Conservation (phyloP, 2,113 vertebrate species). For the Tachysurus vachellii region DNA sequence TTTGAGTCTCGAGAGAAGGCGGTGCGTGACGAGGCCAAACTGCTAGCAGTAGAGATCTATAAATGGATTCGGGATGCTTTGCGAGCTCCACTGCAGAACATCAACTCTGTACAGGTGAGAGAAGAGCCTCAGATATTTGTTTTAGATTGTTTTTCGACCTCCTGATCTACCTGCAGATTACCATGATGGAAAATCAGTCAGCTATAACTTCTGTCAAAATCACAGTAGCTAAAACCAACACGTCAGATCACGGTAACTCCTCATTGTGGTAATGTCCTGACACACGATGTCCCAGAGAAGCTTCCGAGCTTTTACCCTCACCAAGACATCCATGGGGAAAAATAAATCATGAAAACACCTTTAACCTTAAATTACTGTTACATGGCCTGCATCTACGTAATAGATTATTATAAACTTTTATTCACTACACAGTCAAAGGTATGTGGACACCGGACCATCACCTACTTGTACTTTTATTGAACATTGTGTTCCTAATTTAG, state of each 20-base stretch:
- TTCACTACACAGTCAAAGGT: background rate
- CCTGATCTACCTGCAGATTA: background rate
- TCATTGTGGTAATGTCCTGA: background rate
- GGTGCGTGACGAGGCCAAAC: slow-evolving; percentile 94
- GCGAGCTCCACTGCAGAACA: slow-evolving; percentile 86
- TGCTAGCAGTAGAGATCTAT: slow-evolving; percentile 91
- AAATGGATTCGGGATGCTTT: slow-evolving; percentile 96
- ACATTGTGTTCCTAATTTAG: background rate
- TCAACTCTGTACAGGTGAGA: slow-evolving; percentile 93
- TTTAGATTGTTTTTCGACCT: background rate
- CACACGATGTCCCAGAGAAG: background rate
- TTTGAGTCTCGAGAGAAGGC: slow-evolving; percentile 99
- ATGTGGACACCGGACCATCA: background rate
- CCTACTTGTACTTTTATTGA: background rate
- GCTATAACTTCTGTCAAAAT: background rate
- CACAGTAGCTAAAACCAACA: background rate
- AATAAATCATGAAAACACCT: too few relatives aligned
- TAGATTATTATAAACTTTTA: background rate
- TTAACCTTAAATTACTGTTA: background rate
- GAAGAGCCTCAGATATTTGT: background rate
- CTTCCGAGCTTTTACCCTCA: background rate
- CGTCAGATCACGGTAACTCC: background rate
- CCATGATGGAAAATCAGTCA: background rate
- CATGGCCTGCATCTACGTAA: background rate
- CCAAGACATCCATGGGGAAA: background rate